A percentile compares a stretch with the other conserved stretches of the same genome.
Evolutionary conservation across 2,797 vertebrate species (phyloP).

Genomic region (Propithecus perrieri): DNA sequence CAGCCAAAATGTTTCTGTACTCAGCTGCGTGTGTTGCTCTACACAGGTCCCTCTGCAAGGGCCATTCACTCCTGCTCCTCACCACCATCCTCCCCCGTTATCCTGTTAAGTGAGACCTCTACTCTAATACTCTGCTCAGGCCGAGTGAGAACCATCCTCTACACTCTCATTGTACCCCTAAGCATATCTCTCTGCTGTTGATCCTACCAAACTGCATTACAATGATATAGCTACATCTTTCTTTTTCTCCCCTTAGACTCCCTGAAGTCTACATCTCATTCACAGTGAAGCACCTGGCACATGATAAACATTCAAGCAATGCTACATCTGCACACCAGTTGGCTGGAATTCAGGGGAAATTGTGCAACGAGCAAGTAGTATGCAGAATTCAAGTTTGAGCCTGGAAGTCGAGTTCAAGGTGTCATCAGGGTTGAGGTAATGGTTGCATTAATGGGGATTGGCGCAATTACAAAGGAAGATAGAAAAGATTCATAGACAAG

Average conservation of each 20-base stretch:
- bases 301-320: background rate
- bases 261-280: background rate
- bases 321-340: background rate
- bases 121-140: background rate
- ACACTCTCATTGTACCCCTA: background rate
- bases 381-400: background rate
- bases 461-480: background rate
- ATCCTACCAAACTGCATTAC: background rate
- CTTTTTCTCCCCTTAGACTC: background rate
- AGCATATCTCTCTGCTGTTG: background rate
- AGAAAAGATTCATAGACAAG: background rate
- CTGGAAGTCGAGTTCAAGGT: background rate
- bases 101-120: background rate
- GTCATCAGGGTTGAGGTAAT: background rate
- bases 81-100: background rate
- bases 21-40: background rate
- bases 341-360: background rate
- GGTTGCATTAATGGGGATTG: background rate
- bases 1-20: background rate
- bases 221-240: background rate
- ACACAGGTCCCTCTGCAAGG: background rate
- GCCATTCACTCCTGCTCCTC: background rate
- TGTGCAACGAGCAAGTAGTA: background rate
- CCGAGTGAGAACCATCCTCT: background rate
- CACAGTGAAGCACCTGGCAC: background rate